Evolutionary conservation across 2,113 vertebrate species (phyloP), one percentile per base, ranked within the genome.

Genomic region (Stictonetta naevosa): DNA sequence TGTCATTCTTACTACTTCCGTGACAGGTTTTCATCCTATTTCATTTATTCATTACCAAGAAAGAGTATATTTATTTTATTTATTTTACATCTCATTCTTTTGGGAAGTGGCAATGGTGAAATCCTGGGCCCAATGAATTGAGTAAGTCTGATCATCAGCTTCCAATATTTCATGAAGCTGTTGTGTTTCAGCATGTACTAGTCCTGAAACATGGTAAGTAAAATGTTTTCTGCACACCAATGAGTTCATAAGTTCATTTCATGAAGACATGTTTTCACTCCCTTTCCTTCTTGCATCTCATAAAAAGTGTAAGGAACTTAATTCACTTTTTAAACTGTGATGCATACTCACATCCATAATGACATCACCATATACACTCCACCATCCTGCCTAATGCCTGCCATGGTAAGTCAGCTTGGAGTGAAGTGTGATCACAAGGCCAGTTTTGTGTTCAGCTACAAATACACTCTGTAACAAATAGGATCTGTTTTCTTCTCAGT

Each of bases 131-230:
- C 4, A 48, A 13, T 38, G 2, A 78, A 71, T 8, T 42, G 3
- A 29, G 4, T 34, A 56, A 84, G 4, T 2, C 8, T 58, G 60
- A 60, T 6, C 44, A 68, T 3, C 2, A 34, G 5, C 12, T 11
- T 38, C 18, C 69, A 50, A 38, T 62, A 84, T 36, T 63, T 72
- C 8, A 73, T 53, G 2, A 50, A 42, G 22, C 34, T 62, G 59
- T 26, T 36, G 10, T 26, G 22, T 62, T 36, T 62, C 23, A 36
- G 1, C 2, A 69, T 0, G 0, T 36, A 28, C 10, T 8, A 23
- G 50, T 60, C 4, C 5, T 28, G 17, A 78, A 87, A 62, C 4
- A 48, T 2, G 17, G 4, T 13, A 69, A 40, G 6, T 36, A 59
- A 36, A 60, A 11, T 50, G 4, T 46, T 82, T 85, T 78, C 75